Percentiles rank a stretch among this genome's conserved stretches.
phyloP scores from a whole-genome alignment of 2,113 vertebrate genomes.

The Brienomyrus brachyistius region DNA sequence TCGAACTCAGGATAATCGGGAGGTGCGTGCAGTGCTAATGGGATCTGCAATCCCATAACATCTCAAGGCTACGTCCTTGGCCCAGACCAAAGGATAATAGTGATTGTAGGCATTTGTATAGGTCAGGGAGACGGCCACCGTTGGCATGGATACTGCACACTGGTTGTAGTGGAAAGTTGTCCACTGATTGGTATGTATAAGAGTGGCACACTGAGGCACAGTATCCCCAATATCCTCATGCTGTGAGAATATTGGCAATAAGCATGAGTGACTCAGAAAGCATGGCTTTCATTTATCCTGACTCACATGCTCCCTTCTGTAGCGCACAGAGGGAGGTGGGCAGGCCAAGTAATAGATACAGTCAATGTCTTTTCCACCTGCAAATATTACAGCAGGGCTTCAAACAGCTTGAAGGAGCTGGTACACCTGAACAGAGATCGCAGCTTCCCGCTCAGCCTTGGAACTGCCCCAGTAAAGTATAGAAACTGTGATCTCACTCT shows the following conservation, averaged over 20 bases:
- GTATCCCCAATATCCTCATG: background rate
- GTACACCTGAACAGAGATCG: background rate
- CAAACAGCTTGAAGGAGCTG: background rate
- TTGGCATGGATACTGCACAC: background rate
- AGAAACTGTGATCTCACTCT: background rate
- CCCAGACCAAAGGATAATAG: background rate
- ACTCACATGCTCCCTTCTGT: background rate
- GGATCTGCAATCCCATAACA: background rate
- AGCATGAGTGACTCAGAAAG: background rate
- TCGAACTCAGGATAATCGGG: background rate
- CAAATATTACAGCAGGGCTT: background rate
- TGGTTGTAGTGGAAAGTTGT: background rate
- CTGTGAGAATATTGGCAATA: background rate
- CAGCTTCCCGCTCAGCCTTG: background rate
- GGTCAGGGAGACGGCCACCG: background rate
- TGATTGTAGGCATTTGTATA: background rate
- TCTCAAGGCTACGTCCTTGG: background rate
- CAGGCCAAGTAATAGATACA: background rate
- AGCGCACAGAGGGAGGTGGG: background rate
- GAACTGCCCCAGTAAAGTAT: background rate
- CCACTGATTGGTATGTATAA: background rate
- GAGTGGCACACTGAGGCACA: background rate
- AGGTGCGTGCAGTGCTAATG: background rate
- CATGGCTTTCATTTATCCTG: background rate
- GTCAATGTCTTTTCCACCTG: background rate